phyloP scores from a whole-genome alignment of 1,140 invertebrate genomes.

The Drosophila bocki region DNA sequence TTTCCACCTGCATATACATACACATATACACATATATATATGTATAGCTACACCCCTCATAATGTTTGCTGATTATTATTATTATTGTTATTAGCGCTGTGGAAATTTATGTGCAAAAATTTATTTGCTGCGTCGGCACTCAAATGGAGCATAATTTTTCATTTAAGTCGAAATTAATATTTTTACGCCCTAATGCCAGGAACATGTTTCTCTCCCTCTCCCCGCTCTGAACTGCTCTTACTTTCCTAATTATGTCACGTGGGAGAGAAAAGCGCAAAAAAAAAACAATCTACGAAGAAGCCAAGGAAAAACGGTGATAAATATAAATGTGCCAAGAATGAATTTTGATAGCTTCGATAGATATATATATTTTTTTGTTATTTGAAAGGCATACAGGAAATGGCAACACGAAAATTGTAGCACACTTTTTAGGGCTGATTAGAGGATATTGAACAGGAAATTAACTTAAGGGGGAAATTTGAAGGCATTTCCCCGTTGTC shows the following conservation, averaged over 20 bases:
- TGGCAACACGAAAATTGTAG: constrained; percentile 12
- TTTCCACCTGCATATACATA: neutral
- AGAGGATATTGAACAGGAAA: constrained; percentile 43
- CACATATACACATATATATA: neutral
- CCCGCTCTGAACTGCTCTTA: neutral
- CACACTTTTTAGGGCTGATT: constrained; percentile 31
- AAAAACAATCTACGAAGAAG: constrained; percentile 36
- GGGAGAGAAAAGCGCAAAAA: neutral
- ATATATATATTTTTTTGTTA: neutral
- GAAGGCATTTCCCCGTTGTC: neutral
- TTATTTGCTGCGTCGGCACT: constrained; percentile 64
- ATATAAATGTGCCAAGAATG: constrained; percentile 40
- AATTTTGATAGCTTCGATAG: constrained; percentile 33
- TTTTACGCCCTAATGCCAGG: constrained; percentile 57
- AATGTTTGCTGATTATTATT: constrained; percentile 75
- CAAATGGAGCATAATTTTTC: constrained; percentile 82
- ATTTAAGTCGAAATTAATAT: constrained; percentile 84
- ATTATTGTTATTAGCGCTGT: constrained; percentile 77
- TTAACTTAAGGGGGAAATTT: constrained; percentile 12
- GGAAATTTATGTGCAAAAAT: constrained; percentile 73
- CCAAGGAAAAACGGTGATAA: constrained; percentile 15
- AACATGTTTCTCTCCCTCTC: constrained; percentile 18
- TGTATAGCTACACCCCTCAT: neutral
- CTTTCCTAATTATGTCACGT: constrained; percentile 73
- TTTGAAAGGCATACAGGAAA: neutral